Base-by-base conservation (phyloP, 2,113 vertebrate species). In the Pseudorectes ferrugineus region DNA sequence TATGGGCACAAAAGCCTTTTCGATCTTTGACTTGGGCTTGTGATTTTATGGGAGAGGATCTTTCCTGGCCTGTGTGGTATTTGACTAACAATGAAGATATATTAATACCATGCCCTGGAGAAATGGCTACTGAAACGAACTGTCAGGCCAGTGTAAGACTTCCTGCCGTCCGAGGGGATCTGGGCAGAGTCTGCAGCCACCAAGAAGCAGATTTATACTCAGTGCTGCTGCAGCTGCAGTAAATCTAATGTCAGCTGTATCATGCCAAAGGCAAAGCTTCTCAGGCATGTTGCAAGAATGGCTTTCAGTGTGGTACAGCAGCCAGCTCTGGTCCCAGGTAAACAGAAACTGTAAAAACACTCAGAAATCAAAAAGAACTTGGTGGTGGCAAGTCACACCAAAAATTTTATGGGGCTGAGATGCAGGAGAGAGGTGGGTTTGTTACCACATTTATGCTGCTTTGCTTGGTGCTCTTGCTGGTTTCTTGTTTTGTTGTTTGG, bases 111-210 rank as follows among this genome's bases (percentile, higher is more conserved):
- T 89, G 54, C 81, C 66, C 85, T 85, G 85, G 63, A 94, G 87
- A 89, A 92, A 88, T 36, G 46, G 61, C 85, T 95, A 81, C 93
- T 91, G 85, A 89, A 96, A 80, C 25, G 35, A 95, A 54, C 58
- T 5, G 31, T 92, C 85, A 92, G 78, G 85, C 46, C 48, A 74
- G 26, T 40, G 58, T 58, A 36, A 88, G 95, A 16, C 67, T 88
- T 91, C 52, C 85, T 91, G 87, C 86, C 6, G 0, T 73, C 71
- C 66, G 74, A 91, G 58, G 54, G 21, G 54, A 35, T 68, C 87
- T 76, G 71, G 81, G 81, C 66, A 94, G 76, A 76, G 73, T 82
- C 81, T 71, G 20, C 71, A 82, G 49, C 55, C 81, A 95, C 75
- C 49, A 76, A 79, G 52, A 0, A 87, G 55, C 85, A 82, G 92